A percentile compares a stretch with the other conserved stretches of the same genome.
These are phyloP conservation scores for Orientallactaga bullata DNA, from an alignment of 2,113 vertebrate species.

Conservation along the genomic window DNA sequence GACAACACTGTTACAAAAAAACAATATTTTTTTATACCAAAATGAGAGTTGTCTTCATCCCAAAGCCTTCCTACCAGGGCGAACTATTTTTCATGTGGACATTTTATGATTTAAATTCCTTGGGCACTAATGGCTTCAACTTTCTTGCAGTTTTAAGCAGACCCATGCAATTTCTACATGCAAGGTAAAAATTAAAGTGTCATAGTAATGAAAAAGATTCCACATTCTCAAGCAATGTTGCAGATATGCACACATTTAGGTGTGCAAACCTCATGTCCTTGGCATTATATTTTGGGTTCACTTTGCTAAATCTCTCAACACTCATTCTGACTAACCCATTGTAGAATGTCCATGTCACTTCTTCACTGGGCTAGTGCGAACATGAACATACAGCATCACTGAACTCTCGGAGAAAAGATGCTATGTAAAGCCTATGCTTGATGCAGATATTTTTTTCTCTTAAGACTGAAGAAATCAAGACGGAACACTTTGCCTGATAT, in stretches of 20 bases:
- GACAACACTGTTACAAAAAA: background rate
- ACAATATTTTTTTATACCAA: background rate
- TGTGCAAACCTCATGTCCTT: background rate
- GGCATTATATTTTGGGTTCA: background rate
- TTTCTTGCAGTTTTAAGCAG: slow-evolving; percentile 34
- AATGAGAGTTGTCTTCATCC: background rate
- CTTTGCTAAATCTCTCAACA: slow-evolving; percentile 16
- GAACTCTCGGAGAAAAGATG: background rate
- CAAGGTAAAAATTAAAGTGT: background rate
- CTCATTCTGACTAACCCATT: background rate
- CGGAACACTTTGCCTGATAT: background rate
- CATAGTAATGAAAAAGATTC: background rate
- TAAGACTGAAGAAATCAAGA: background rate
- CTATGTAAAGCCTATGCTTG: background rate
- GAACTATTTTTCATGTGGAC: background rate
- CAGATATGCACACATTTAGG: background rate
- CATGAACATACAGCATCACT: background rate
- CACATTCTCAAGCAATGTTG: background rate
- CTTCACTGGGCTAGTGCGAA: background rate
- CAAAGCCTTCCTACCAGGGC: background rate
- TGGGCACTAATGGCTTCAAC: background rate
- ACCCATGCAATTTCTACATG: background rate
- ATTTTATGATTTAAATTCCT: slow-evolving; percentile 35
- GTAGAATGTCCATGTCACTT: background rate
- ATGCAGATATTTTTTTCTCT: background rate